Base-by-base conservation (phyloP, 2,888 invertebrate species). In the Ferdinandea cuprea region DNA sequence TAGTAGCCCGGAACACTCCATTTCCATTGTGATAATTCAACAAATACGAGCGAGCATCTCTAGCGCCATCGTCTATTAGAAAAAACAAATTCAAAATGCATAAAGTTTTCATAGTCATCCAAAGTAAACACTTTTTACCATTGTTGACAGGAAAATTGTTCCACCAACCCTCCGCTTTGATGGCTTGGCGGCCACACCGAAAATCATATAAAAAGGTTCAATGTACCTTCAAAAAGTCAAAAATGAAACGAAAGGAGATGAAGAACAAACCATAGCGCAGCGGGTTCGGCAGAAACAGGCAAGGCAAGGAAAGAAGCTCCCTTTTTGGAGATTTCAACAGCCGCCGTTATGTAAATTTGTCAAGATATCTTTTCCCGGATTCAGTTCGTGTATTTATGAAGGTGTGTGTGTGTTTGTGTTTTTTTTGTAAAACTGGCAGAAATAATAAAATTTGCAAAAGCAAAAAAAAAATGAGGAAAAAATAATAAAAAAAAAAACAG, bases 51-150 rank as follows among this genome's bases (percentile, higher is more conserved):
- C n/a, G n/a, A n/a, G n/a, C 32, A 44, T 30, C 44, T 61, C 30
- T 13, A 46, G n/a, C 40, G 25, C 15, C 9, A 28, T n/a, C 28
- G 48, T 65, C 58, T 63, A 76, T 71, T 65, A 58, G 54, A 61
- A 79, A n/a, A 72, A 72, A 54, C 58, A 74, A 69, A 69, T 65
- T 71, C 65, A 63, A 76, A 69, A 80, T 76, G 69, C 69, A 71
- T 71, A 71, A 52, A 71, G 52, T 81, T 81, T 81, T 71, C 76
- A 71, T 76, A 76, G 80, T 40, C 69, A 76, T 81, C 80, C 76
- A 66, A 76, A 54, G 58, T 46, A 69, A 76, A 81, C 71, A 81
- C 30, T 80, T 74, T 21, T 58, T 30, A 15, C 56, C 42, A 69
- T 61, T 65, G 69, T 65, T 80, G 76, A 80, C 69, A 63, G 19